Base-by-base conservation (phyloP, 2,113 vertebrate genomes). In the Epinephelus fuscoguttatus region DNA sequence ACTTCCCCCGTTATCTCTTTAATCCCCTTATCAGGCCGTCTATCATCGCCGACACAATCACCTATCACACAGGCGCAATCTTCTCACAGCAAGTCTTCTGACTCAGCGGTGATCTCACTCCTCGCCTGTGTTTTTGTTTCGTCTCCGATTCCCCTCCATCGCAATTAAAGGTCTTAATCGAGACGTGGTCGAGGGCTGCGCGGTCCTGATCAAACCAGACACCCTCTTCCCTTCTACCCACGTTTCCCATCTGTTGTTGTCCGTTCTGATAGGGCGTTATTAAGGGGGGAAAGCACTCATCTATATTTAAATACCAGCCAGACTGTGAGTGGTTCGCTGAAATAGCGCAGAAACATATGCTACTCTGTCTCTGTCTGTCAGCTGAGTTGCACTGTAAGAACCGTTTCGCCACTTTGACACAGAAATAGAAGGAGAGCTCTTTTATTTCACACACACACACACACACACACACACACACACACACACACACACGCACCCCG, bases 241-340 rank as follows among this genome's bases (percentile, higher is more conserved):
- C 72, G 64, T 70, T 87, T 73, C 78, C 86, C 90, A 87, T 88
- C 83, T 85, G 88, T 70, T 70, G 72, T 85, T 82, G 80, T 85
- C 82, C 70, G 6, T 86, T 89, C 86, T 76, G 61, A 88, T 82
- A 70, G 25, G 74, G 55, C 42, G 88, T 91, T 87, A 76, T 91
- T 87, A 70, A 78, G 71, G 10, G n/a, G 71, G 37, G 19, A 70
- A 73, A 64, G 78, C 45, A 25, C 74, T 85, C 91, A 88, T 89
- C 86, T 88, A 90, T 93, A 88, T 93, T 93, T 92, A 82, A 91
- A 87, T 75, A 80, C 62, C 69, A 77, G 67, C 55, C 67, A 66
- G 75, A 70, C 88, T 75, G 84, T 45, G 73, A 92, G 86, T 79
- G 77, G 75, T 77, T 82, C 78, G 57, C 73, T 67, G 60, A 89